Evolutionary conservation across 2,888 invertebrate species (phyloP).

Genomic region (Zaprionus lineosus): DNA sequence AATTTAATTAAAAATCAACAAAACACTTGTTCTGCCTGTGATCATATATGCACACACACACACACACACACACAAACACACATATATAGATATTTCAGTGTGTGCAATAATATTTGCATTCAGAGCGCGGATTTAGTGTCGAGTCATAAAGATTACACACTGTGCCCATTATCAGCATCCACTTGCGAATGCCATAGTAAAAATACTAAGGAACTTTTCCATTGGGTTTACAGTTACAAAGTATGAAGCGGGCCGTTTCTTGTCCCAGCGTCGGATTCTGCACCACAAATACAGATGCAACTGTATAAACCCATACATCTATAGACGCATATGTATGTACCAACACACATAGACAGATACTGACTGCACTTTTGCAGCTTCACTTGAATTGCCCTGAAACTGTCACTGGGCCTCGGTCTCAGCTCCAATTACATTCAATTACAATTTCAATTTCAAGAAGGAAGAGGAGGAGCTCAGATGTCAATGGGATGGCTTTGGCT

Average conservation of each 20-base stretch:
- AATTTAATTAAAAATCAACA: constrained; percentile 63
- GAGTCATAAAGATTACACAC: constrained; percentile 50
- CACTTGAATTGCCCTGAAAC: constrained; percentile 48
- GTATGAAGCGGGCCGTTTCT: too few species aligned
- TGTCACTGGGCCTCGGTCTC: constrained; percentile 38
- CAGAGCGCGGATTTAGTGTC: constrained; percentile 41
- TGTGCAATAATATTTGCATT: background rate
- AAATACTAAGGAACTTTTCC: constrained; percentile 45
- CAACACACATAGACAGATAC: constrained; percentile 12
- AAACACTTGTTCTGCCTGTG: constrained; percentile 6
- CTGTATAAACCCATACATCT: too few species aligned
- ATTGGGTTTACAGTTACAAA: too few species aligned
- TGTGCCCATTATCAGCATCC: constrained; percentile 58
- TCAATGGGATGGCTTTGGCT: constrained; percentile 34
- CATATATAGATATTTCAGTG: constrained; percentile 3
- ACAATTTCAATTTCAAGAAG: constrained; percentile 23
- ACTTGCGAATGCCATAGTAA: constrained; percentile 31
- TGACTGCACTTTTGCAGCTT: constrained; percentile 68
- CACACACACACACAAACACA: background rate
- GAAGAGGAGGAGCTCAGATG: constrained; percentile 9
- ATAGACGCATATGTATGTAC: constrained; percentile 8
- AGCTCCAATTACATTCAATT: constrained; percentile 64
- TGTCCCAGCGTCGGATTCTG: too few species aligned
- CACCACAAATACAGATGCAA: too few species aligned
- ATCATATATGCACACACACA: too few species aligned